Evolutionary conservation across 2,888 invertebrate species (phyloP).

Genomic region (Ennomos fuscantarius): DNA sequence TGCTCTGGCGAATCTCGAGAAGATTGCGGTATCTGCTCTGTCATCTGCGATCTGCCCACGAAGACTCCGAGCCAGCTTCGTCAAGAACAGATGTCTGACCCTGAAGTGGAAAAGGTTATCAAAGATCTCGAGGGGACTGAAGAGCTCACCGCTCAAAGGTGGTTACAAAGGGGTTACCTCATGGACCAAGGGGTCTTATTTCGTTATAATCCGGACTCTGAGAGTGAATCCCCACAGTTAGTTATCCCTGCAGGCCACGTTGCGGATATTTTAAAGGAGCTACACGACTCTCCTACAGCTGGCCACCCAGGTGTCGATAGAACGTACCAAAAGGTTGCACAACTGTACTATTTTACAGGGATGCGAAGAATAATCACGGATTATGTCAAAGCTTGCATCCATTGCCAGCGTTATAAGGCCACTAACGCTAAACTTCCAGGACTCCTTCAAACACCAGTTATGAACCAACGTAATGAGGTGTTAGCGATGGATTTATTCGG

Average conservation of each 20-base stretch:
- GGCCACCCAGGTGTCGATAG: constrained; percentile 21
- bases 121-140: constrained; percentile 2
- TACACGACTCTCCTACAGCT: constrained; percentile 15
- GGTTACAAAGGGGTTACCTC: constrained; percentile 3
- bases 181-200: constrained; percentile 4
- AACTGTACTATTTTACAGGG: constrained; percentile 24
- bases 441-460: constrained; percentile 8
- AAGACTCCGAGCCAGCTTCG: neutral
- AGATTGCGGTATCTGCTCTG: constrained; percentile 1
- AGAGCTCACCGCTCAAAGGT: neutral
- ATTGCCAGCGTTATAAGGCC: too few species aligned
- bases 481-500: constrained; percentile 10
- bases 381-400: constrained; percentile 22
- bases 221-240: constrained; percentile 3
- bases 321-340: constrained; percentile 18
- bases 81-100: neutral
- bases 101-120: constrained; percentile 3
- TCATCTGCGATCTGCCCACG: constrained; percentile 1
- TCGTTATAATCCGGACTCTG: constrained; percentile 3
- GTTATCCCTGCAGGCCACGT: neutral
- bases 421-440: too few species aligned
- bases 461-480: constrained; percentile 4
- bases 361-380: constrained; percentile 20
- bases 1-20: neutral
- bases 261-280: constrained; percentile 6